Evolutionary conservation across 2,797 vertebrate genomes (phyloP), one percentile per base, ranked within the genome.

Genomic region (Silurus aristotelis): DNA sequence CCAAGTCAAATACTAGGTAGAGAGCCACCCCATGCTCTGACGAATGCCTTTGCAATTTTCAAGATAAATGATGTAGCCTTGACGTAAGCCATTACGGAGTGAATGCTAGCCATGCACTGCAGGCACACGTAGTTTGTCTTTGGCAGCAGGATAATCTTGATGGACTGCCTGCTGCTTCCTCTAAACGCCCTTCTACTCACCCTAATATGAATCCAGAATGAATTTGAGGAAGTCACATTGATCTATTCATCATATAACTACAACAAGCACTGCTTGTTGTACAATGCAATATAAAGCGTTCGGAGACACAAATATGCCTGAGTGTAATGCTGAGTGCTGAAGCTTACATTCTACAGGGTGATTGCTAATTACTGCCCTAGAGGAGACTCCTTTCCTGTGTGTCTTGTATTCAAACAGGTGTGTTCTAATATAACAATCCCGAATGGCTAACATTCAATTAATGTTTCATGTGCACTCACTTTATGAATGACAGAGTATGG

Each of bases 51-150:
- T 15, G 43, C 58, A 46, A 79, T 63, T 46, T 84, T 88, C 66
- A 87, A 88, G 87, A 90, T 90, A 86, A 88, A 91, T 75, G 79
- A 83, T 8, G 5, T 48, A 83, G 84, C 82, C 87, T 84, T 83
- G 82, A 81, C 52, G 72, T 76, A 80, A 84, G 75, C 78, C 22
- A 68, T 46, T 63, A 67, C 77, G n/a, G 76, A 61, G 31, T 79
- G 73, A 81, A 27, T 60, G 13, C 84, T 72, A 80, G 76, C 56
- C 76, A 61, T 85, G 83, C 86, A 72, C 46, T 63, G 71, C 80
- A 83, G 86, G 71, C 78, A 31, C 71, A 72, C 80, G 55, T 70
- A 66, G 78, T 85, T 84, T 75, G 86, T 85, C 78, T 87, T 87
- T 25, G 68, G 80, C 83, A 79, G 60, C 14, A 48, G 75, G 55